phyloP scores from a whole-genome alignment of 2,113 vertebrate genomes.

The Macaca mulatta region DNA sequence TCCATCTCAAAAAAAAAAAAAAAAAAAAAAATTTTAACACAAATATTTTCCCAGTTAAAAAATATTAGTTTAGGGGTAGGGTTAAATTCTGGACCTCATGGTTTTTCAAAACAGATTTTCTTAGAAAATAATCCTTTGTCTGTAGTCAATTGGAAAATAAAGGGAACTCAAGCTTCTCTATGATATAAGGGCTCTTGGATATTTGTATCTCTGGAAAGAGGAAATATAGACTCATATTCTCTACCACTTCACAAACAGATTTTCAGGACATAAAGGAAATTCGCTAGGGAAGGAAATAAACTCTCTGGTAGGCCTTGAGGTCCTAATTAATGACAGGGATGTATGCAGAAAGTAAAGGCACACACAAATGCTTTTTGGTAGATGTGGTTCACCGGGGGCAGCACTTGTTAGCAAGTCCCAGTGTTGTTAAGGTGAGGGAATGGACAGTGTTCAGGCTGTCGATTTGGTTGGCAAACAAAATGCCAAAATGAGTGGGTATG shows the following conservation, averaged over 20 bases:
- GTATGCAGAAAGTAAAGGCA: not conserved
- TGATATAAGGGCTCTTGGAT: not conserved
- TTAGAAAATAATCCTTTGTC: slow-evolving; percentile 8
- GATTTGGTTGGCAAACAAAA: slow-evolving; percentile 45
- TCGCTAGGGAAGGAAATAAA: not conserved
- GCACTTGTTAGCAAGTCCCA: not conserved
- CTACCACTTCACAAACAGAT: not conserved
- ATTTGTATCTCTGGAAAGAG: slow-evolving; percentile 15
- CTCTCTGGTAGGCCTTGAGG: not conserved
- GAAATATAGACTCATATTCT: not conserved
- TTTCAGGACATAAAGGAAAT: slow-evolving; percentile 30
- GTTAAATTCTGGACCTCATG: slow-evolving; percentile 29
- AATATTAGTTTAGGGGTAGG: not conserved
- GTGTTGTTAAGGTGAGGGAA: not conserved
- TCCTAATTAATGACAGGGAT: not conserved
- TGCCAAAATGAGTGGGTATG: not conserved
- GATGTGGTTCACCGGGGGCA: too few species aligned
- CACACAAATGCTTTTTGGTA: not conserved
- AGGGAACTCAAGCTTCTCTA: not conserved
- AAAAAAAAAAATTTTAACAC: not conserved
- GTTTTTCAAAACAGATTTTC: slow-evolving; percentile 19
- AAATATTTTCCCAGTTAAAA: not conserved
- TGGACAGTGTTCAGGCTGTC: not conserved
- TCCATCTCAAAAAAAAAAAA: too few species aligned
- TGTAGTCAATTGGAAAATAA: not conserved